A percentile compares a stretch with the other conserved stretches of the same genome.
These are phyloP conservation scores for Heterotis niloticus DNA, from an alignment of 2,113 vertebrate species.

Conservation along the genomic window DNA sequence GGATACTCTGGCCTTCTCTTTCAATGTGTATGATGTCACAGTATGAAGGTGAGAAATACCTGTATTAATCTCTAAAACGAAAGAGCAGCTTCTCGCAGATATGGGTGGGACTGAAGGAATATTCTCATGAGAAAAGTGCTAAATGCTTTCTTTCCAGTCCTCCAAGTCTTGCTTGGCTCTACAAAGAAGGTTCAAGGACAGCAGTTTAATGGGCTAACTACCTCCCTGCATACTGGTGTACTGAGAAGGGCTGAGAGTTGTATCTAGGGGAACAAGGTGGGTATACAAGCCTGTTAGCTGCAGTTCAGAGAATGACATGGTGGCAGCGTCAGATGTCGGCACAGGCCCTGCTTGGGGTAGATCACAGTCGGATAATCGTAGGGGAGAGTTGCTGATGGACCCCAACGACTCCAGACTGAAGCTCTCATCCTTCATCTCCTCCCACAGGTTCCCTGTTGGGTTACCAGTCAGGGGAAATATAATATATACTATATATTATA, in stretches of 20 bases:
- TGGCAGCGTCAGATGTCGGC: constrained; percentile 58
- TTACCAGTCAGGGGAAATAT: not conserved
- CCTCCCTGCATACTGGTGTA: constrained; percentile 73
- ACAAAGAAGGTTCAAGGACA: constrained; percentile 55
- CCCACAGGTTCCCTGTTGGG: constrained; percentile 86
- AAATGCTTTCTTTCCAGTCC: not conserved
- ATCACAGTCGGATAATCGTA: constrained; percentile 86
- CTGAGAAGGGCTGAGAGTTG: constrained; percentile 61
- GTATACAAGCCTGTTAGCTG: constrained; percentile 87
- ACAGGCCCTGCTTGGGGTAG: constrained; percentile 67
- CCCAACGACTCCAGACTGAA: constrained; percentile 87
- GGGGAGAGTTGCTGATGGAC: constrained; percentile 83
- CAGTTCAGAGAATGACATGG: constrained; percentile 73
- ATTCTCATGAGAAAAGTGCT: not conserved
- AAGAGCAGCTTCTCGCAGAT: not conserved
- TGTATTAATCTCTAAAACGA: not conserved
- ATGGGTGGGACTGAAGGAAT: not conserved
- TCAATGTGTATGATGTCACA: not conserved
- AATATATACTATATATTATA: too few species aligned
- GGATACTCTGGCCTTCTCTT: not conserved
- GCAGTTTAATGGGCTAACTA: constrained; percentile 83
- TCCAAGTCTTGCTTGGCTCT: not conserved
- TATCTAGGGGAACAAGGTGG: constrained; percentile 73
- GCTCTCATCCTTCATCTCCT: constrained; percentile 92
- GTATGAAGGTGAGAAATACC: not conserved